Evolutionary conservation across 2,113 vertebrate genomes (phyloP).

Genomic region (Cranoglanis bouderius): DNA sequence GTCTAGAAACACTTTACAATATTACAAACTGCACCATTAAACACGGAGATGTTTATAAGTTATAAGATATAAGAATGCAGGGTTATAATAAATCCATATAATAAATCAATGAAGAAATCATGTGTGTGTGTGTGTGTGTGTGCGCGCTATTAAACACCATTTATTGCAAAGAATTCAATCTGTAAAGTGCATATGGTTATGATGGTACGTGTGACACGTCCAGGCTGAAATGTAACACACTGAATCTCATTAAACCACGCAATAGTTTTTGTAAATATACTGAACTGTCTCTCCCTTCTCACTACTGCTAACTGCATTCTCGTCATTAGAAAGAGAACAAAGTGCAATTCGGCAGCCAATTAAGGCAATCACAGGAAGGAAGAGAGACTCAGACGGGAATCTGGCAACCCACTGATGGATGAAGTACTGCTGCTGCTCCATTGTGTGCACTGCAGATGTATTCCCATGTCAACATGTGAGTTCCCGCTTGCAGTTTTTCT

Average conservation of each 20-base stretch:
- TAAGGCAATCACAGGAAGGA: background rate
- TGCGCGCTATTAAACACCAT: background rate
- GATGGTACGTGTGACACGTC: background rate
- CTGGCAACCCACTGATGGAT: slow-evolving; percentile 27
- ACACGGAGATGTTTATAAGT: background rate
- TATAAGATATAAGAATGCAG: background rate
- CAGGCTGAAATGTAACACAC: background rate
- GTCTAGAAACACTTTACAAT: background rate
- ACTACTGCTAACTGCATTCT: background rate
- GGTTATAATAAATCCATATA: background rate
- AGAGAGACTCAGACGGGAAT: background rate
- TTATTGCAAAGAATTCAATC: background rate
- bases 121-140: background rate
- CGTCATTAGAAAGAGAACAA: slow-evolving; percentile 12
- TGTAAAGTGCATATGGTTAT: background rate
- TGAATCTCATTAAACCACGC: background rate
- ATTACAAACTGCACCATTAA: background rate
- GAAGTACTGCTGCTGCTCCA: background rate
- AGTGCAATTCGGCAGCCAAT: slow-evolving; percentile 9
- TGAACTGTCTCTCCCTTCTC: too few species aligned
- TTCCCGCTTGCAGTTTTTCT: background rate
- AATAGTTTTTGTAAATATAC: background rate
- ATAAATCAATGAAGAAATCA: background rate
- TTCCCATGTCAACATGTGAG: background rate
- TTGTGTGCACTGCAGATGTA: background rate